These are phyloP conservation scores for Petaurus breviceps DNA, from an alignment of 2,113 vertebrate genomes.

Conservation along the genomic window DNA sequence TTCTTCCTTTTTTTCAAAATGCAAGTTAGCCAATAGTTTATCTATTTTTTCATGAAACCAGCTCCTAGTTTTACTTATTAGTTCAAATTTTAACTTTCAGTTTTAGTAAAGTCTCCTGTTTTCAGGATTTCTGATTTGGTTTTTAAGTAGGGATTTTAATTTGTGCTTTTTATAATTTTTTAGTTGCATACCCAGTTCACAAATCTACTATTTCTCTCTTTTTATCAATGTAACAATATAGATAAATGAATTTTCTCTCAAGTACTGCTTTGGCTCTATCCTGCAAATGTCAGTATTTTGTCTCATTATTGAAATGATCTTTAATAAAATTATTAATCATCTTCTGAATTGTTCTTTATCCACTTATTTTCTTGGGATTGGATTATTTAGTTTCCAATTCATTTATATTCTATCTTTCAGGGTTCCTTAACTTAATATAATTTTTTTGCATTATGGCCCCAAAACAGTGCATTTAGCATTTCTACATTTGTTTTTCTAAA, in stretches of 20 bases:
- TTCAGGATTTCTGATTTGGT: background rate
- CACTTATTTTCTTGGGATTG: too few relatives aligned
- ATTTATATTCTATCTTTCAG: too few relatives aligned
- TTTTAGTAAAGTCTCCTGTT: background rate
- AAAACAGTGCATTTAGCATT: too few relatives aligned
- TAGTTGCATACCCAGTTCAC: background rate
- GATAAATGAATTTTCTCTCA: background rate
- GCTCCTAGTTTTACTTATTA: background rate
- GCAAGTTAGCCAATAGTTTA: background rate
- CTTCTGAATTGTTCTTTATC: too few relatives aligned
- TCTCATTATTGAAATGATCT: background rate
- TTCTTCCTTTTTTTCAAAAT: background rate
- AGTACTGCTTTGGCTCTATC: background rate
- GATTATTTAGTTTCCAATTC: too few relatives aligned
- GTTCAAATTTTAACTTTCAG: background rate
- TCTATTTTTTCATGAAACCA: background rate
- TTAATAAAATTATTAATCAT: too few relatives aligned
- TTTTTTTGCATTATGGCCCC: too few relatives aligned
- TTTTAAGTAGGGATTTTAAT: background rate
- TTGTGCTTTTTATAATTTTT: background rate
- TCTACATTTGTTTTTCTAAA: too few relatives aligned
- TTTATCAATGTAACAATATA: background rate
- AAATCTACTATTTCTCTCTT: background rate
- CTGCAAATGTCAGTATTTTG: background rate
- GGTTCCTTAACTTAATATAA: too few relatives aligned